Base-by-base conservation (phyloP, 2,797 vertebrate genomes). In the Otus scops region DNA sequence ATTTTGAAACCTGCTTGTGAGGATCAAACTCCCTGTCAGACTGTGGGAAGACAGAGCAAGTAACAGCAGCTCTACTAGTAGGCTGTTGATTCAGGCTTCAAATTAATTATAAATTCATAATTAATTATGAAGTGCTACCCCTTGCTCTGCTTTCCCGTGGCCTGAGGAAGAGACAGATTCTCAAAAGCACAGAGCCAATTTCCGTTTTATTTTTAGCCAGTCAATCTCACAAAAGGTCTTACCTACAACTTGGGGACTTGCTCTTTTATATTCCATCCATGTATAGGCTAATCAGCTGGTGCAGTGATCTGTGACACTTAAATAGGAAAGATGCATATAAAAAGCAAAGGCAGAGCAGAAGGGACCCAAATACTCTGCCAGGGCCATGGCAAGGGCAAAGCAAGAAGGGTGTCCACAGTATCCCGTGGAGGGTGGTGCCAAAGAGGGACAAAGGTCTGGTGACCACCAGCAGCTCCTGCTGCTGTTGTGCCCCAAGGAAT, bases 81-180 rank as follows among this genome's bases (percentile, higher is more conserved):
- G 65, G 50, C n/a, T 88, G 70, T 93, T 90, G 85, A 96, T 88
- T 94, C 80, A 60, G 59, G 45, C 65, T 95, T 86, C 81, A 89
- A 97, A 97, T 96, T 97, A 95, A 94, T 95, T 96, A 97, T 89
- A 97, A 96, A 97, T 96, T 97, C 94, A 96, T 96, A 95, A 96
- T 96, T 94, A 97, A 93, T 95, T 96, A 94, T 68, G 91, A 97
- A 95, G 88, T 96, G 79, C 83, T 97, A 94, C 94, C 93, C 95
- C 79, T 96, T 92, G 61, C 64, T 97, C 93, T 92, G 93, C 54
- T 96, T 96, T 95, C 91, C 92, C 23, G 28, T 79, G 93, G 93
- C 85, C 95, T 92, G 91, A 95, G 92, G 74, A 96, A 91, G 92
- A 93, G 78, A 65, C 30, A 67, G 86, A 95, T 89, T 96, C 94